Evolutionary conservation across 2,888 invertebrate genomes (phyloP), one percentile per base, ranked within the genome.

Genomic region (Diarsia mendica): DNA sequence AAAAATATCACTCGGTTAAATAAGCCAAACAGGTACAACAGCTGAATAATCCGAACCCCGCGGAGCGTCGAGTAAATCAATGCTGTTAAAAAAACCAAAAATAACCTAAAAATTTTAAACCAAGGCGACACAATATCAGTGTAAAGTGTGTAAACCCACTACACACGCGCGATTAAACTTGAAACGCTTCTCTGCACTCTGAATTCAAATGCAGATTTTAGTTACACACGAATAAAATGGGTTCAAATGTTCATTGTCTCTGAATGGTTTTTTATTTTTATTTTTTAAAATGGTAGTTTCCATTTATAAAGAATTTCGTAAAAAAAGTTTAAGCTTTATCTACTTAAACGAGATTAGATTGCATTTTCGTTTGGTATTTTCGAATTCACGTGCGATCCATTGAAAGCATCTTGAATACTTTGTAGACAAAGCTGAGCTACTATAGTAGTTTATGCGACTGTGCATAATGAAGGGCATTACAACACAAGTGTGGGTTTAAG

Each of bases 141-240:
- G 44, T 77, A 80, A 79, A 76, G 46, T 58, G n/a, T 33, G 44
- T 77, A 80, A 79, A 76, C 49, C 61, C 53, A 64, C 74, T 64
- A 76, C 67, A 76, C 87, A 60, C 77, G 75, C 72, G 46, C 83
- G 72, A 87, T 86, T 87, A 80, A 79, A 79, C 79, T 60, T 72
- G 64, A 72, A 74, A 70, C 83, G 75, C 64, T 73, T 39, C 33
- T 15, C 49, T 68, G 72, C 79, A 72, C 53, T 83, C 23, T 73
- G 72, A 65, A 77, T 81, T 80, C 72, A 77, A 67, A 83, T 80
- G 75, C 67, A 80, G 64, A 75, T 74, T 74, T 73, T 33, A n/a
- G 60, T 33, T n/a, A 44, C 49, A 70, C 15, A 46, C n/a, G 33
- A 72, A 78, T 80, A 75, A 49, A 61, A 61, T 1, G 60, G 18